Evolutionary conservation across 92 coral and sea anemone genomes (phyloP).

Genomic region (Epizoanthus rinbou): DNA sequence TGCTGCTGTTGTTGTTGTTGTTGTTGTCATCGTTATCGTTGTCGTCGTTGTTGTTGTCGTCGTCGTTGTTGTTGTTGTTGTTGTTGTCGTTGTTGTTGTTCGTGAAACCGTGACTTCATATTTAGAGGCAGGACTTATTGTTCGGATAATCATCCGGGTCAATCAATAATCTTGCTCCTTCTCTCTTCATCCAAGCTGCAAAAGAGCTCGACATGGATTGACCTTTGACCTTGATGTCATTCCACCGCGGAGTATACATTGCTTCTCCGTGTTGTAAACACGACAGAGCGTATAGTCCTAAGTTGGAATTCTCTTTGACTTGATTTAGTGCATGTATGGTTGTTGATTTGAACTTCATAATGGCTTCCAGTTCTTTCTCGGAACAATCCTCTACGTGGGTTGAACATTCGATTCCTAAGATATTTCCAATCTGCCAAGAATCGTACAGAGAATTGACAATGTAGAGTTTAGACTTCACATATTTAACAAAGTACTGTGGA

Average conservation of each 20-base stretch:
- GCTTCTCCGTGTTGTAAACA: conserved; percentile 86
- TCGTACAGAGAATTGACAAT: conserved; percentile 76
- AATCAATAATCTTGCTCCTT: conserved; percentile 30
- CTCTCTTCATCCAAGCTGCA: conserved; percentile 52
- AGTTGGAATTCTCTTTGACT: conserved; percentile 27
- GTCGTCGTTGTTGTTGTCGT: background rate
- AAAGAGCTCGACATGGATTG: conserved; percentile 70
- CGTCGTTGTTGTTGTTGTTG: too few relatives aligned
- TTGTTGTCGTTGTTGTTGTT: background rate
- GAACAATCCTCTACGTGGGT: conserved; percentile 57
- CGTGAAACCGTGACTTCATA: background rate
- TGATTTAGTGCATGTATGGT: conserved; percentile 65
- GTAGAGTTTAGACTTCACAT: conserved; percentile 57
- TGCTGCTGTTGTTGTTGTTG: background rate
- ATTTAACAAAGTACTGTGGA: conserved; percentile 67
- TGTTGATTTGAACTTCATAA: conserved; percentile 61
- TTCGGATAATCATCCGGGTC: conserved; percentile 36
- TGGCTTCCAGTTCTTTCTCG: conserved; percentile 60
- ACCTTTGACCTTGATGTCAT: conserved; percentile 59
- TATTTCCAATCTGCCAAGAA: conserved; percentile 80
- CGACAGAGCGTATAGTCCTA: conserved; percentile 66
- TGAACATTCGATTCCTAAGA: conserved; percentile 69
- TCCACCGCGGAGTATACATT: conserved; percentile 66
- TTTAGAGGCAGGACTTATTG: conserved; percentile 13
- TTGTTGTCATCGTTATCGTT: background rate